Evolutionary conservation across 2,797 vertebrate genomes (phyloP).

Genomic region (Luscinia luscinia): DNA sequence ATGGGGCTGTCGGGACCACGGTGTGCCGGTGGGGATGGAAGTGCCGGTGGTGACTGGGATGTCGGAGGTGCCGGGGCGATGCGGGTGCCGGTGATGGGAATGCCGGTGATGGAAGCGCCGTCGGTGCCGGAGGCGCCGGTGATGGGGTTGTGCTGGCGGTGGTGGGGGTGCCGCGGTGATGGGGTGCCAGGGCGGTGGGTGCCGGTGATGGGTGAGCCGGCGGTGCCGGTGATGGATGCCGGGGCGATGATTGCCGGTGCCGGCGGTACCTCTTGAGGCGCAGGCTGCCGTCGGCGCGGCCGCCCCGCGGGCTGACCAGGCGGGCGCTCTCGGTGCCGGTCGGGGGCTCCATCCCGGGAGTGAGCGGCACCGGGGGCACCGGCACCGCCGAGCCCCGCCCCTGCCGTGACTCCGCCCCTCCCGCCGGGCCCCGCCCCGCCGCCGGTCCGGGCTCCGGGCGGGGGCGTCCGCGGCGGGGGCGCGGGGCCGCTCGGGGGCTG

Average conservation of each 20-base stretch:
- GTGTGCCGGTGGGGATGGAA: background rate
- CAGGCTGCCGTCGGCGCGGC: slow-evolving; percentile 45
- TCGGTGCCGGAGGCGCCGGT: background rate
- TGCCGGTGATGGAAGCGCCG: background rate
- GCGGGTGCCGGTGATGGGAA: background rate
- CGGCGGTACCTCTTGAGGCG: slow-evolving; percentile 73
- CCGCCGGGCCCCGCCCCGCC: background rate
- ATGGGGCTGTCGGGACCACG: background rate
- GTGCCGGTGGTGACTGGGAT: background rate
- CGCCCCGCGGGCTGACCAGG: background rate
- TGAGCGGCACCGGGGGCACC: background rate
- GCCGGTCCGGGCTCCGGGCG: background rate
- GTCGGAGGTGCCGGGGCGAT: no score
- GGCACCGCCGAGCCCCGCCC: background rate
- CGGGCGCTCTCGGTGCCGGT: background rate
- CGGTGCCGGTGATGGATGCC: background rate
- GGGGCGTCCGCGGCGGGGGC: background rate
- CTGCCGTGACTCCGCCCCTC: background rate
- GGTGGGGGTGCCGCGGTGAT: background rate
- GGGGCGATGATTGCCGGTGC: background rate
- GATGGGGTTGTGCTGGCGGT: background rate
- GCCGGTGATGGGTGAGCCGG: background rate
- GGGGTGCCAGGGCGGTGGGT: background rate
- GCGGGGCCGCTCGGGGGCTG: no score
- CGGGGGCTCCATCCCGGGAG: slow-evolving; percentile 11